Conservation (phyloP, 1,140 invertebrate species). For the Danaus plexippus region DNA sequence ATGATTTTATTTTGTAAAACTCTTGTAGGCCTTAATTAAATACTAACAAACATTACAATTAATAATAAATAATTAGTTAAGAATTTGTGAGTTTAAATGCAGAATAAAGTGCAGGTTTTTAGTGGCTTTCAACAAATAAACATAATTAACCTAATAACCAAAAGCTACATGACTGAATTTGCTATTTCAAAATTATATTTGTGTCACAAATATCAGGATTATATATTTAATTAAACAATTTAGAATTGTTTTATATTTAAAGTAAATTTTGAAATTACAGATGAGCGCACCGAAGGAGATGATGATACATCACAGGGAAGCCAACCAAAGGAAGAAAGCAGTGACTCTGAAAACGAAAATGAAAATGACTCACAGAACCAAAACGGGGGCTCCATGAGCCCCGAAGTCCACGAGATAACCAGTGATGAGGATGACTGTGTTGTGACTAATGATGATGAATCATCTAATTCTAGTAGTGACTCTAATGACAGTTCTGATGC, state of each 20-base stretch:
- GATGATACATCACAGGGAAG: constrained; percentile 67
- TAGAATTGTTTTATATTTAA: neutral
- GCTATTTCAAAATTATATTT: too few species aligned
- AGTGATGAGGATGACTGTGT: constrained; percentile 63
- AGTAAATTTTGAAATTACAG: constrained; percentile 30
- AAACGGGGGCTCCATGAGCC: constrained; percentile 52
- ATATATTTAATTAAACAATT: too few species aligned
- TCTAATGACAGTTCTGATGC: constrained; percentile 64
- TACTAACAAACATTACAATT: too few species aligned
- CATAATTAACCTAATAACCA: too few species aligned
- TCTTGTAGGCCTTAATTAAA: too few species aligned
- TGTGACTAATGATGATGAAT: constrained; percentile 64
- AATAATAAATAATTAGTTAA: too few species aligned
- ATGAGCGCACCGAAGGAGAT: constrained; percentile 64
- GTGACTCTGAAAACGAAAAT: constrained; percentile 62
- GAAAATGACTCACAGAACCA: constrained; percentile 53
- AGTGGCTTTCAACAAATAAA: too few species aligned
- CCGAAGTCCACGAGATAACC: constrained; percentile 63
- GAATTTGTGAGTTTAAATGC: too few species aligned
- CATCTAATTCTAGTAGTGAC: constrained; percentile 57
- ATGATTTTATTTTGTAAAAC: too few species aligned
- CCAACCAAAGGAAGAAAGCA: constrained; percentile 61
- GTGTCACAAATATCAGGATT: too few species aligned
- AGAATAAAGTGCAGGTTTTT: too few species aligned
- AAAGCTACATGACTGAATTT: too few species aligned